Evolutionary conservation across 2,888 invertebrate genomes (phyloP).

Genomic region (Ectropis crepuscularia): DNA sequence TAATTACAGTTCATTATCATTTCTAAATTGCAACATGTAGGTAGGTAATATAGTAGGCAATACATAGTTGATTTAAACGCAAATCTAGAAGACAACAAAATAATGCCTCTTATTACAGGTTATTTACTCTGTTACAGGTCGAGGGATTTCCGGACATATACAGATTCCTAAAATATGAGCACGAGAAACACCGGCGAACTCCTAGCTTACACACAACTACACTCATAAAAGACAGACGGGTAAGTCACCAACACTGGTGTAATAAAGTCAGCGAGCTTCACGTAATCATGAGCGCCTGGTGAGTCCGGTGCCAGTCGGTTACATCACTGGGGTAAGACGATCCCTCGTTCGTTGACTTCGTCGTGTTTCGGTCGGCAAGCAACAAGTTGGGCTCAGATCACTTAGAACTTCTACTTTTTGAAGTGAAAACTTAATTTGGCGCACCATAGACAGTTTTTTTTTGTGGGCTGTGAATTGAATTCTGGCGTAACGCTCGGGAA

Average conservation of each 20-base stretch:
- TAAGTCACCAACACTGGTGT: conserved; percentile 63
- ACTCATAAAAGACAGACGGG: conserved; percentile 84
- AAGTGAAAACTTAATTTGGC: too few relatives aligned
- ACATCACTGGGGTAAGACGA: conserved; percentile 25
- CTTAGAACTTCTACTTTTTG: too few relatives aligned
- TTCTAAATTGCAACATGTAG: too few relatives aligned
- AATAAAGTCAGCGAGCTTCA: conserved; percentile 10
- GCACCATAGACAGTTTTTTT: too few relatives aligned
- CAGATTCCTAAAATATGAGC: conserved; percentile 85
- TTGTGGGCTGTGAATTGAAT: too few relatives aligned
- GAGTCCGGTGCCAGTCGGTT: conserved; percentile 38
- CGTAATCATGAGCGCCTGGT: conserved; percentile 58
- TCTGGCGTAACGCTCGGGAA: too few relatives aligned
- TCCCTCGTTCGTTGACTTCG: neutral
- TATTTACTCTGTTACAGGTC: conserved; percentile 75
- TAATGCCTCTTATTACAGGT: too few relatives aligned
- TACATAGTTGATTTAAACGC: too few relatives aligned
- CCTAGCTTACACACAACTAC: conserved; percentile 78
- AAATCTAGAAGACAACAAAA: too few relatives aligned
- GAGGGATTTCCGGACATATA: conserved; percentile 88
- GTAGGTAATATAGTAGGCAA: too few relatives aligned
- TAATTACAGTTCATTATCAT: too few relatives aligned
- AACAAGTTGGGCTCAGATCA: too few relatives aligned
- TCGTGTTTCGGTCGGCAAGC: neutral
- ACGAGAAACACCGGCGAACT: conserved; percentile 85